phyloP scores from a whole-genome alignment of 1,140 invertebrate species.

The Megalopta genalis region DNA sequence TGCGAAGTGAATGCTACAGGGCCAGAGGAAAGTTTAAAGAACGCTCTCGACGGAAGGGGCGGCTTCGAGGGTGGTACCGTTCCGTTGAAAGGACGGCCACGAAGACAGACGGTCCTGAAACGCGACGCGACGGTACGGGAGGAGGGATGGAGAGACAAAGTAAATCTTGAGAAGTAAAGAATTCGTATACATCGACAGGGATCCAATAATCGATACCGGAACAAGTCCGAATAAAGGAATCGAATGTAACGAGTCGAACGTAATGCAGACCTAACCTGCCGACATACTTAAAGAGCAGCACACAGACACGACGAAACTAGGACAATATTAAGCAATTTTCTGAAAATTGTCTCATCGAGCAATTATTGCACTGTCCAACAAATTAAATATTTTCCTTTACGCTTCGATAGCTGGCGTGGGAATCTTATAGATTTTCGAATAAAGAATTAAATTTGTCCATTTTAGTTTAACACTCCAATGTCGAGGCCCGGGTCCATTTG shows the following conservation, averaged over 20 bases:
- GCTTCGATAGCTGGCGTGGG: too few species aligned
- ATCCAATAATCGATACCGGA: conserved; percentile 4
- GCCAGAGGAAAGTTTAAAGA: conserved; percentile 60
- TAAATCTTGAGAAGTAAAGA: conserved; percentile 47
- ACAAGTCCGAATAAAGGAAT: background rate
- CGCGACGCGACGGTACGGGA: background rate
- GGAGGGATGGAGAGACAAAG: conserved; percentile 33
- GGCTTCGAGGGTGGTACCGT: conserved; percentile 39
- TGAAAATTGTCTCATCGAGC: too few species aligned
- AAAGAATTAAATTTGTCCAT: too few species aligned
- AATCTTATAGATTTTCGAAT: too few species aligned
- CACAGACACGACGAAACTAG: too few species aligned
- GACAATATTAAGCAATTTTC: too few species aligned
- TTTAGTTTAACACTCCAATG: too few species aligned
- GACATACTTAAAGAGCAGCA: background rate
- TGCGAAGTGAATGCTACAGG: conserved; percentile 54
- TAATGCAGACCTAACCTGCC: background rate
- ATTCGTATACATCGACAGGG: conserved; percentile 34
- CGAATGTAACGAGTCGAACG: conserved; percentile 18
- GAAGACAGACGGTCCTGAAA: conserved; percentile 22
- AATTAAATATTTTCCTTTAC: too few species aligned
- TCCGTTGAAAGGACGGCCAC: conserved; percentile 32
- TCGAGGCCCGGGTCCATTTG: too few species aligned
- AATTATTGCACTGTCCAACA: too few species aligned
- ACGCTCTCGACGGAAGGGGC: conserved; percentile 46